Evolutionary conservation across 1,140 invertebrate genomes (phyloP).

Genomic region (Neodiprion virginianus): DNA sequence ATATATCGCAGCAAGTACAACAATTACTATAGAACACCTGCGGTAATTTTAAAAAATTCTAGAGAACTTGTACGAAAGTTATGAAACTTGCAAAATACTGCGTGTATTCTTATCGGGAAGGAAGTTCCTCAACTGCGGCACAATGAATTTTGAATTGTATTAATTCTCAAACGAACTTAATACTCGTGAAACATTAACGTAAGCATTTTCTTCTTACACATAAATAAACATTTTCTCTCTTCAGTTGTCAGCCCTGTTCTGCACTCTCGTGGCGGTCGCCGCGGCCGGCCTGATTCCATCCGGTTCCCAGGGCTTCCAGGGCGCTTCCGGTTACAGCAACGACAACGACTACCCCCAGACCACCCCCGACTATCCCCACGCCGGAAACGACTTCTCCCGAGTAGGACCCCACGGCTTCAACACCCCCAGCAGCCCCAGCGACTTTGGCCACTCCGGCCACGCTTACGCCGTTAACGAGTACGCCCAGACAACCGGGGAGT

Average conservation of each 20-base stretch:
- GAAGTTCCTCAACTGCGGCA: too few species aligned
- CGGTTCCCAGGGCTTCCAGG: neutral
- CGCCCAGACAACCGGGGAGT: neutral
- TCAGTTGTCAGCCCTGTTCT: neutral
- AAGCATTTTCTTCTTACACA: too few species aligned
- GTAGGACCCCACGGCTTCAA: neutral
- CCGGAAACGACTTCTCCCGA: neutral
- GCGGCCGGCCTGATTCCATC: neutral
- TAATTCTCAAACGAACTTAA: too few species aligned
- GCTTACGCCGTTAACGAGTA: neutral
- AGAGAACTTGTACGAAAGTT: too few species aligned
- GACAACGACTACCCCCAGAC: neutral
- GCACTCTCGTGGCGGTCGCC: neutral
- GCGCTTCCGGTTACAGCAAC: neutral
- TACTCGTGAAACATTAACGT: too few species aligned
- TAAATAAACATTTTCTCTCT: too few species aligned
- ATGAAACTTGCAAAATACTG: too few species aligned
- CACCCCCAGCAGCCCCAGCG: slow-evolving; percentile 28
- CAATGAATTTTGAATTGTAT: too few species aligned
- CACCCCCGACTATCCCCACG: neutral
- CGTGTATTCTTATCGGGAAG: too few species aligned
- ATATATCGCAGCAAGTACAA: too few species aligned
- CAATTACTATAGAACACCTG: too few species aligned
- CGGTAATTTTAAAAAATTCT: too few species aligned
- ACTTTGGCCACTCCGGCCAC: slow-evolving; percentile 32